Base-by-base conservation (phyloP, 2,888 invertebrate genomes). In the Chaetogeoica ovagalla region DNA sequence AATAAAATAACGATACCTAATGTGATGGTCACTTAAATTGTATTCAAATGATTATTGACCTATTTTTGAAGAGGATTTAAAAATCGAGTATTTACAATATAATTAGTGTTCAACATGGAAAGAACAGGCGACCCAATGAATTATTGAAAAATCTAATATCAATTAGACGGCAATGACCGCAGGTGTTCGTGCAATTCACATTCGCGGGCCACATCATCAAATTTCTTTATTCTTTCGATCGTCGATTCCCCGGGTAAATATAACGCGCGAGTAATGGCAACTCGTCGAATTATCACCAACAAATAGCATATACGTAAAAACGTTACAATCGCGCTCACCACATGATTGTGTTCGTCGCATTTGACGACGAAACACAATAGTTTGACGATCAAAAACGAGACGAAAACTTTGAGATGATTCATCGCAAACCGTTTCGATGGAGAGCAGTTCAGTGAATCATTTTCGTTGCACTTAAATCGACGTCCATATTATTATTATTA, bases 291-390 rank as follows among this genome's bases (percentile, higher is more conserved):
- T 30, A 57, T 43, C 43, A 9, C 43, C 17, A 37, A 15, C 30
- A 37, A 55, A 2, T 8, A 70, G 55, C 37, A 1, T 43, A 43
- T 9, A 5, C 9, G 2, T 37, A 70, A 37, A 59, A 48, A 48
- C 11, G 52, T 48, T n/a, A 57, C 7, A 65, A 39, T n/a, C 17
- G 4, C 60, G 37, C 68, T 7, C 71, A 79, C 79, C 71, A 79
- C 52, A 79, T 79, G 79, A 71, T 63, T 71, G 57, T 79, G 79
- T 71, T 79, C 79, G 7, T 79, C 79, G 19, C 70, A 37, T 19
- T 71, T 23, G n/a, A 71, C 70, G 15, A 79, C 70, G 15, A 79
- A 43, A 79, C 71, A 71, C 63, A 43, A 79, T n/a, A n/a, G 13
- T 66, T 21, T 66, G n/a, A 75, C 23, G 7, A 66, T 5, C 7